These are phyloP conservation scores for Paracentrotus lividus DNA, from an alignment of 53 echinoderm and acorn worm genomes.

Conservation along the genomic window DNA sequence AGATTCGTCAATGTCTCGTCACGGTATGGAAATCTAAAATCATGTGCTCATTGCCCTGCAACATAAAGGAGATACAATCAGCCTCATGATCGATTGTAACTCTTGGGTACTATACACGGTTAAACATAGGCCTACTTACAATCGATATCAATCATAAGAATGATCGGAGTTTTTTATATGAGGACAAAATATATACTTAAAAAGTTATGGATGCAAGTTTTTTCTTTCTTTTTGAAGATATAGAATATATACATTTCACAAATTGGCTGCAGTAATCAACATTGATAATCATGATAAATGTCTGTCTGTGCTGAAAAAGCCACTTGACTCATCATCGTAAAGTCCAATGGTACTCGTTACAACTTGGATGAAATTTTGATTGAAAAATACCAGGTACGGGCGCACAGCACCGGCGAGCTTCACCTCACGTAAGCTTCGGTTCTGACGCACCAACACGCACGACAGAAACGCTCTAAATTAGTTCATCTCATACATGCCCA, in stretches of 20 bases:
- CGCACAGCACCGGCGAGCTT: not conserved
- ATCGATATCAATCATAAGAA: too few relatives aligned
- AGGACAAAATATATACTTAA: too few relatives aligned
- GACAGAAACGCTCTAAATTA: conserved; percentile 13
- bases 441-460: conserved; percentile 54
- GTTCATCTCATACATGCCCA: conserved; percentile 43
- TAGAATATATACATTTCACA: not conserved
- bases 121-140: too few relatives aligned
- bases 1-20: too few relatives aligned
- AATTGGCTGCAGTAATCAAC: not conserved
- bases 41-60: too few relatives aligned
- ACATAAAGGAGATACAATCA: too few relatives aligned
- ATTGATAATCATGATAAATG: conserved; percentile 21
- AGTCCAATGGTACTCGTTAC: conserved; percentile 15
- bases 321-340: not conserved
- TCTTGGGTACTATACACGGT: too few relatives aligned
- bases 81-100: too few relatives aligned
- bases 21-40: too few relatives aligned
- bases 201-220: not conserved
- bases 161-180: too few relatives aligned
- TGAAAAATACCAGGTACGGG: conserved; percentile 41
- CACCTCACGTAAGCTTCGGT: conserved; percentile 5
- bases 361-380: conserved; percentile 34
- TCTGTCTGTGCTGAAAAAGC: not conserved
- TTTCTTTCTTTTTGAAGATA: not conserved